Base-by-base conservation (phyloP, 1,140 invertebrate species). In the Batillaria attramentaria region DNA sequence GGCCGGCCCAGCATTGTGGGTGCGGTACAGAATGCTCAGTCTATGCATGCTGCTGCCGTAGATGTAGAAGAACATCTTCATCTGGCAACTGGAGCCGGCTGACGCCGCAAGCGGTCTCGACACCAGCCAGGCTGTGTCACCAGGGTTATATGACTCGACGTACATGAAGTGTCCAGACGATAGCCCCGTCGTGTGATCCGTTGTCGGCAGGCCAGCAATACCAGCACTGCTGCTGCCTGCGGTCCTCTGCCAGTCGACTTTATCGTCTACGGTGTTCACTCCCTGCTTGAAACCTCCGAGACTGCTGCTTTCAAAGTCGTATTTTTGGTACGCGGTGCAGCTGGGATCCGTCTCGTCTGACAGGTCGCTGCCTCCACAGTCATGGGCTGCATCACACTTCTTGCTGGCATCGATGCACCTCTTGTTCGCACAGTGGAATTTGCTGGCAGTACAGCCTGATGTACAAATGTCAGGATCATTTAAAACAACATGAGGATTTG, bases 11-110 rank as follows among this genome's bases (percentile, higher is more conserved):
- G 82, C 78, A 50, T 84, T 86, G 68, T 87, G 83, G 2, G 81
- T 74, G 78, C 88, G 81, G 66, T 81, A 82, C 74, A 86, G 87
- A 1, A 90, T 83, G 73, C 81, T 87, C 20, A 89, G 77, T 20
- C 65, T 62, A 70, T 88, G 87, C 0, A 86, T 82, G 77, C 86
- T 79, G 28, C 82, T 74, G 31, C 89, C 90, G 80, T 86, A 89
- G 88, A 91, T 91, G 79, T 86, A 88, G 72, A 89, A 90, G 77
- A 81, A 89, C 35, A 90, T 81, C 31, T 84, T 78, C 62, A 87
- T 35, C 54, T 50, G 24, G 54, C 85, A 82, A 20, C 62, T 65
- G 37, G 42, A 54, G 28, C 65, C 46, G 18, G 43, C 73, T 18
- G 62, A 66, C 33, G 83, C 50, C 42, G 31, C 54, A 46, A 78